These are phyloP conservation scores for Lasioglossum marginatum DNA, from an alignment of 2,888 invertebrate species.

Conservation along the genomic window DNA sequence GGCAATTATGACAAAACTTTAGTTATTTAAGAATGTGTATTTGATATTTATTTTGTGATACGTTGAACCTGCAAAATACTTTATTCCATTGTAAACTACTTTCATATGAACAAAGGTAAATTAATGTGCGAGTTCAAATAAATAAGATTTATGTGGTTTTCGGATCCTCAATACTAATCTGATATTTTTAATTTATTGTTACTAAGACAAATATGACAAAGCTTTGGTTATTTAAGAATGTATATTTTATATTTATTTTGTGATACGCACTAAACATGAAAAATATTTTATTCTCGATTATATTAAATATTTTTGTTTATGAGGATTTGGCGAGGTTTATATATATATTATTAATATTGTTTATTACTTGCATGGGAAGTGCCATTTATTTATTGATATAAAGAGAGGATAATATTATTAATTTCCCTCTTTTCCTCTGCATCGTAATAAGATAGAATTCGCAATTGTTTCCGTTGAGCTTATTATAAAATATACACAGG, in stretches of 20 bases:
- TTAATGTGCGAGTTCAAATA: no score
- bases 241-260: neutral
- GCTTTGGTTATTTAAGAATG: neutral
- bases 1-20: no score
- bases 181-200: neutral
- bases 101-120: neutral
- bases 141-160: no score
- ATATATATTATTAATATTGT: neutral
- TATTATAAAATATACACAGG: neutral
- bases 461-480: neutral
- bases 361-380: neutral
- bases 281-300: no score
- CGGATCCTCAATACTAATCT: no score
- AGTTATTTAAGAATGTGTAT: no score
- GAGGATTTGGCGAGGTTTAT: neutral
- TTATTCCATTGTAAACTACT: no score
- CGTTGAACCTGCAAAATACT: no score
- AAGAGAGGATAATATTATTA: neutral
- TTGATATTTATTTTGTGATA: no score
- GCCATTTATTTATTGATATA: neutral
- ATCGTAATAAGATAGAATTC: neutral
- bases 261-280: neutral
- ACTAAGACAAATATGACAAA: neutral
- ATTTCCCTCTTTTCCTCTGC: no score
- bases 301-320: neutral